Percentiles rank a stretch among this genome's conserved stretches.
These are phyloP conservation scores for Felis chaus DNA, from an alignment of 2,113 vertebrate genomes.

Conservation along the genomic window DNA sequence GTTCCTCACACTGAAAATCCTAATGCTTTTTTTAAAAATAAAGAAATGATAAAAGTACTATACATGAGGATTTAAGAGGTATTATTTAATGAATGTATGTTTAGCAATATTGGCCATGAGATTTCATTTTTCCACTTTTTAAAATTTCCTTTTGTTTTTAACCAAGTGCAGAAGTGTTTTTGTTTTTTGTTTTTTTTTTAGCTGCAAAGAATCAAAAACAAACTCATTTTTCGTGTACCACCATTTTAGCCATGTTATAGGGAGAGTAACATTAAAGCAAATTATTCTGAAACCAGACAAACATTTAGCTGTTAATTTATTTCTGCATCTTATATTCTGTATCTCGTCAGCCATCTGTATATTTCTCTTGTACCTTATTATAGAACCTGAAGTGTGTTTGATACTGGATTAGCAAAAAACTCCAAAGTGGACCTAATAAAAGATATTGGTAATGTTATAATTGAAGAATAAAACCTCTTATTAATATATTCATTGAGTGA, in stretches of 20 bases:
- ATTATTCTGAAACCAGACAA: not conserved
- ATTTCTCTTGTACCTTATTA: not conserved
- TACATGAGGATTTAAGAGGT: not conserved
- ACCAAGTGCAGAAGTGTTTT: not conserved
- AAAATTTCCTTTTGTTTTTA: not conserved
- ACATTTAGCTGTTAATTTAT: not conserved
- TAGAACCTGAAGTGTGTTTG: not conserved
- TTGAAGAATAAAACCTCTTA: not conserved
- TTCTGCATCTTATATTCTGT: not conserved
- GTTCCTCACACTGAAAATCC: not conserved
- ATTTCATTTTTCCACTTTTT: not conserved
- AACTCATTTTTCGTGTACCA: not conserved
- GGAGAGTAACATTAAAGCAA: not conserved
- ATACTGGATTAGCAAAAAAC: not conserved
- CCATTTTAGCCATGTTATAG: not conserved
- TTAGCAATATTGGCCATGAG: not conserved
- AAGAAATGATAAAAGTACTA: not conserved
- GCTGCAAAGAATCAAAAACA: not conserved
- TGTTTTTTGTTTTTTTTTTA: no score
- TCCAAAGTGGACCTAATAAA: not conserved
- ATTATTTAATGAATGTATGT: not conserved
- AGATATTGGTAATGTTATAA: not conserved
- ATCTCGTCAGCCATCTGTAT: not conserved
- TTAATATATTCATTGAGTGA: not conserved
- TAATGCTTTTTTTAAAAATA: not conserved